A percentile compares a stretch with the other conserved stretches of the same genome.
Conservation (phyloP, 2,888 invertebrate species). For the Herminia tarsipennalis region DNA sequence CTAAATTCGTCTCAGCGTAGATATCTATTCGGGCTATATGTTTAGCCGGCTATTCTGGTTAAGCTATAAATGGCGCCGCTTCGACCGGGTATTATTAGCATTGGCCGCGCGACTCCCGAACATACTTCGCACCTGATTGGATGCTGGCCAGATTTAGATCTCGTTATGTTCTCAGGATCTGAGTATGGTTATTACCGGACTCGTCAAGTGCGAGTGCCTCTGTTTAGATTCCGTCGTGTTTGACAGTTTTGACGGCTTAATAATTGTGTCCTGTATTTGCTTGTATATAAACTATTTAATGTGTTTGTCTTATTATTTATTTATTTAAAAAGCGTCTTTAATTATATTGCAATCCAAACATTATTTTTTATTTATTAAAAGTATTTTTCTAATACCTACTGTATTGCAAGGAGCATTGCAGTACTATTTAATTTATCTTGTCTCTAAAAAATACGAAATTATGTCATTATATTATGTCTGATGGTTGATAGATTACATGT, state of each 20-base stretch:
- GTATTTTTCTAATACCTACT: no score
- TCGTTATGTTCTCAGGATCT: slow-evolving; percentile 55
- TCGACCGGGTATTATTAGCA: slow-evolving; percentile 74
- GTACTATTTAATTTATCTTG: not conserved
- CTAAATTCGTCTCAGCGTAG: slow-evolving; percentile 53
- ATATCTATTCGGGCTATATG: slow-evolving; percentile 62
- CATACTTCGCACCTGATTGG: slow-evolving; percentile 80
- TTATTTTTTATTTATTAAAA: no score
- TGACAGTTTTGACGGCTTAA: no score
- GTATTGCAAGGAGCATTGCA: no score
- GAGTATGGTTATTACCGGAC: slow-evolving; percentile 38
- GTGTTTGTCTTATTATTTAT: no score
- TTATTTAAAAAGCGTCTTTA: no score
- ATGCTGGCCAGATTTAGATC: slow-evolving; percentile 66
- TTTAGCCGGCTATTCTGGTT: slow-evolving; percentile 73
- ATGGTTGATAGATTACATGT: slow-evolving; percentile 4
- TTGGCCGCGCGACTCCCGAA: slow-evolving; percentile 68
- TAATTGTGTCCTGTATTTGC: no score
- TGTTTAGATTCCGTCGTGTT: not conserved
- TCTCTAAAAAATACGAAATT: slow-evolving; percentile 2
- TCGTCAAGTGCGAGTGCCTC: slow-evolving; percentile 21
- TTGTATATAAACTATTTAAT: no score
- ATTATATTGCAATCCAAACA: no score
- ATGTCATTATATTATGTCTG: slow-evolving; percentile 1
- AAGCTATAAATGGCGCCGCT: slow-evolving; percentile 73